A percentile compares a stretch with the other conserved stretches of the same genome.
Conservation (phyloP, 2,888 invertebrate genomes). For the Torymus tubicola region DNA sequence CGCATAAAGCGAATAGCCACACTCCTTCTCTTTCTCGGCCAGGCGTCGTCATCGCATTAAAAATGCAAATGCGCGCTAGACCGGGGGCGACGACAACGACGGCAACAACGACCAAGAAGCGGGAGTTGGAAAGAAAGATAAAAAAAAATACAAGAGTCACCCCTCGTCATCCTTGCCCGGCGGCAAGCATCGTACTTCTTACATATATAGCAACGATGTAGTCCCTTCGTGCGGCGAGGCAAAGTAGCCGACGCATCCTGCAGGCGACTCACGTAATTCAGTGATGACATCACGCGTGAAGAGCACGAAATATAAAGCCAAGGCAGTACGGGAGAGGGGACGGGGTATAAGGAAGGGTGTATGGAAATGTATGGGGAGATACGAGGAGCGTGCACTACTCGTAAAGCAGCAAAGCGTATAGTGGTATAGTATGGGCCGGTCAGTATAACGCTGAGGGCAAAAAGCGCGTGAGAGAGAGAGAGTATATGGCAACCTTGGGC, state of each 20-base stretch:
- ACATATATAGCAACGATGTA: constrained; percentile 30
- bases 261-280: constrained; percentile 74
- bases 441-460: constrained; percentile 41
- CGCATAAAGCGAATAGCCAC: constrained; percentile 6
- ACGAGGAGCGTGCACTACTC: constrained; percentile 55
- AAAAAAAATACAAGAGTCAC: constrained; percentile 20
- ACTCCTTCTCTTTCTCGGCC: no score
- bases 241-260: constrained; percentile 59
- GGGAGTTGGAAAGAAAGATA: constrained; percentile 11
- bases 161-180: constrained; percentile 46
- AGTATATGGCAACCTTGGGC: not conserved
- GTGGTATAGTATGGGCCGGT: no score
- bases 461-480: not conserved
- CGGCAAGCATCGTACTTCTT: constrained; percentile 19
- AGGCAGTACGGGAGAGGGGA: constrained; percentile 62
- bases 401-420: constrained; percentile 62
- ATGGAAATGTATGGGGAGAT: constrained; percentile 65
- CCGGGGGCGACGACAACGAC: not conserved
- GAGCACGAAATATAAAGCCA: constrained; percentile 74
- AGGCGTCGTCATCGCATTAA: constrained; percentile 27
- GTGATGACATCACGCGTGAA: constrained; percentile 76
- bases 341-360: constrained; percentile 58
- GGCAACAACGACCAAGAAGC: no score
- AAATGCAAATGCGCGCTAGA: constrained; percentile 36
- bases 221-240: constrained; percentile 30